Base-by-base conservation (phyloP, 2,888 invertebrate species). In the Drosophila vallismaia region DNA sequence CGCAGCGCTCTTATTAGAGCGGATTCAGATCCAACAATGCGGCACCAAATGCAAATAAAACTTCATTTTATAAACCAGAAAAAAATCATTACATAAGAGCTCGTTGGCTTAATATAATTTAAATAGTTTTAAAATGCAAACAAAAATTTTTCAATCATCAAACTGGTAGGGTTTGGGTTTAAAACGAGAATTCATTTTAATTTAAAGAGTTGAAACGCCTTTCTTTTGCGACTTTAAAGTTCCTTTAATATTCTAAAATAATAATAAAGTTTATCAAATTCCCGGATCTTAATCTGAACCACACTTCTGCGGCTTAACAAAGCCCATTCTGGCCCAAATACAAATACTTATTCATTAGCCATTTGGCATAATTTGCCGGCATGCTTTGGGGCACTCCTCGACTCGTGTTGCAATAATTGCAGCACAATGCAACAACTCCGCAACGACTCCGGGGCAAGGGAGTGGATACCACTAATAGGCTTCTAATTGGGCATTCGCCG, bases 261-360 rank as follows among this genome's bases (percentile, higher is more conserved):
- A 19, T 1, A 19, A 2, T 19, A 19, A 19, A 19, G 19, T 19
- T 19, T 19, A 19, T 2, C 1, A 19, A 19, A 19, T 19, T 19
- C 19, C 19, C 19, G 19, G 19, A 19, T 28, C 26, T 26, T 26
- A 26, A 26, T 26, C 26, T 26, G 26, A 26, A 26, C 4, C 26
- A 0, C 8, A 9, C n/a, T n/a, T n/a, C 19, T 19, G 19, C 19
- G 19, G 19, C 19, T 19, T 19, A 33, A 33, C 9, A 10, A 33
- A 9, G 3, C 12, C 31, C 33, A 10, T 36, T 29, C 33, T 9
- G 12, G 29, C 9, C 52, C 24, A 36, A 2, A 8, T 58, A 63
- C 46, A 69, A 63, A 79, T 79, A 79, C 82, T 82, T 79, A 82
- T 80, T 80, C 80, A 80, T 82, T 82, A 83, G 82, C 74, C 58